A percentile compares a stretch with the other conserved stretches of the same genome.
These are phyloP conservation scores for Sylvietta virens DNA, from an alignment of 2,113 vertebrate genomes.

Conservation along the genomic window DNA sequence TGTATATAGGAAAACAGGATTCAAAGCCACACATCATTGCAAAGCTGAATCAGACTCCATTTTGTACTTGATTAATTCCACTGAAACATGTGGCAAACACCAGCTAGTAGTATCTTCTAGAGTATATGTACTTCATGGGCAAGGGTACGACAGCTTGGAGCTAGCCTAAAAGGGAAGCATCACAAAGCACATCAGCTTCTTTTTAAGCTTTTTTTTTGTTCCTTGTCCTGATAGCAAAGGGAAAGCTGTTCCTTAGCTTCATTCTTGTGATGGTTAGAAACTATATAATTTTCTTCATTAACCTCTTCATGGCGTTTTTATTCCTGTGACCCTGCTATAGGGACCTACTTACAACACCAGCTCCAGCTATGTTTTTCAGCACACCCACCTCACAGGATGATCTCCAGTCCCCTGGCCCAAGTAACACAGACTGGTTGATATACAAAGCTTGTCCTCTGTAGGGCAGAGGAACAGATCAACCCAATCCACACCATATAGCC, in stretches of 20 bases:
- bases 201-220: background rate
- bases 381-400: background rate
- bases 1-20: background rate
- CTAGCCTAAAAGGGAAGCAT: background rate
- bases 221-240: background rate
- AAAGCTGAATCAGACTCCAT: background rate
- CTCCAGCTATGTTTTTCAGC: background rate
- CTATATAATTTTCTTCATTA: background rate
- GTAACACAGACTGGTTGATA: background rate
- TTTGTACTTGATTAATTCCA: background rate
- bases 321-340: background rate
- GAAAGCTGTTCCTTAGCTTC: background rate
- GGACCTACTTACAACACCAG: background rate
- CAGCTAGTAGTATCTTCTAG: background rate
- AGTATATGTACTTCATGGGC: background rate
- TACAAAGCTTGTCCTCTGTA: background rate
- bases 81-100: background rate
- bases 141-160: background rate
- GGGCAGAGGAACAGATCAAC: background rate
- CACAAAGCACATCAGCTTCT: background rate
- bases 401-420: background rate
- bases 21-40: background rate
- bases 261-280: background rate
- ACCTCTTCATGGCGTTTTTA: background rate
- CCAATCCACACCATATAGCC: background rate